Evolutionary conservation across 23 tunicate genomes (phyloP).

Genomic region (Ascidia mentula): DNA sequence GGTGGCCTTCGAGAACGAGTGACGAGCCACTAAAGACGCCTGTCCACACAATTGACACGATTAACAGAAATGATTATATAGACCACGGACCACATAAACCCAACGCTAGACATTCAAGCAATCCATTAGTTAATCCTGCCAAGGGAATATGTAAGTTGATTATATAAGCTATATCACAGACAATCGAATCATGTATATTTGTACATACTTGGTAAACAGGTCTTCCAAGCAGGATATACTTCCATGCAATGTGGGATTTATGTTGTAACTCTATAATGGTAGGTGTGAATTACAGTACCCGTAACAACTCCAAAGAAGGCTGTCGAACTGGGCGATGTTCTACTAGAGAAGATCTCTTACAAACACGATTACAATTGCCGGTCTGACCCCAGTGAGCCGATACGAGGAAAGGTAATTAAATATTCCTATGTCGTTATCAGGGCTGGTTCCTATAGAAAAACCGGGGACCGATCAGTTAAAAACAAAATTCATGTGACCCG

Average conservation of each 20-base stretch:
- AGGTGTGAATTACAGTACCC: slow-evolving; percentile 46
- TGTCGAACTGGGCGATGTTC: slow-evolving; percentile 48
- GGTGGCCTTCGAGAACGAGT: slow-evolving; percentile 65
- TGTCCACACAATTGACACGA: slow-evolving; percentile 29
- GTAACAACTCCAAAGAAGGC: slow-evolving; percentile 34
- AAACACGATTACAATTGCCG: slow-evolving; percentile 55
- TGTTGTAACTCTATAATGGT: no score
- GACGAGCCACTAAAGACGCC: slow-evolving; percentile 29
- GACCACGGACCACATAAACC: slow-evolving; percentile 9
- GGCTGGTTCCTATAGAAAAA: background rate
- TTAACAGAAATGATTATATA: slow-evolving; percentile 48
- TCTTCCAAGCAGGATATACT: no score
- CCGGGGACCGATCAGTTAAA: no score
- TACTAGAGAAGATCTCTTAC: slow-evolving; percentile 73
- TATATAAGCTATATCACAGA: background rate
- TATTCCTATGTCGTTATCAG: background rate
- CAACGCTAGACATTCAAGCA: slow-evolving; percentile 32
- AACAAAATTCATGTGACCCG: no score
- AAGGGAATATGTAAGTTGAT: slow-evolving; percentile 76
- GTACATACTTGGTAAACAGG: no score
- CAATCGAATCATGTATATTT: background rate
- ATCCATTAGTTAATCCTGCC: slow-evolving; percentile 33
- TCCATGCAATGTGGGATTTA: no score
- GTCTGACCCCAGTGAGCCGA: slow-evolving; percentile 42
- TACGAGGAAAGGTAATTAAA: slow-evolving; percentile 64